Evolutionary conservation across 92 coral and sea anemone species (phyloP).

Genomic region (Montipora capitata): DNA sequence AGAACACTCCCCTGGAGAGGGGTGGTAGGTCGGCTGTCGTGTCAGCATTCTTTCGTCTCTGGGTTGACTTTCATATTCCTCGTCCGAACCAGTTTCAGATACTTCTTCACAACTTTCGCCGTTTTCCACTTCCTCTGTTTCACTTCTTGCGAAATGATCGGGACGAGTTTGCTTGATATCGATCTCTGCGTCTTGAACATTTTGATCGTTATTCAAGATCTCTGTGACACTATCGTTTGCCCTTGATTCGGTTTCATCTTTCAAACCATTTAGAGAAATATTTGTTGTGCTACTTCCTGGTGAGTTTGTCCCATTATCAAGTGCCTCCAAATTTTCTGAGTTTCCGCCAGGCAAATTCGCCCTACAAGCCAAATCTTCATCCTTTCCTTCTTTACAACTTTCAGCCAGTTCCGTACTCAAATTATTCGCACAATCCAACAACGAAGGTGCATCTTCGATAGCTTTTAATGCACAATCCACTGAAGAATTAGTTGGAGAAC

Average conservation of each 20-base stretch:
- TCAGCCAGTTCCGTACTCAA: not conserved
- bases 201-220: not conserved
- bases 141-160: not conserved
- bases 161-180: not conserved
- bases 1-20: constrained; percentile 85
- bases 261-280: not conserved
- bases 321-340: not conserved
- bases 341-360: constrained; percentile 2
- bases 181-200: not conserved
- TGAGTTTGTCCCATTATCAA: not conserved
- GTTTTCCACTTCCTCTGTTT: not conserved
- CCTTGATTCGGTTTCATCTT: not conserved
- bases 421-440: constrained; percentile 7
- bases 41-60: constrained; percentile 38
- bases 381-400: constrained; percentile 2
- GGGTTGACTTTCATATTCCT: constrained; percentile 6
- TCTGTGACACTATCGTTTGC: not conserved
- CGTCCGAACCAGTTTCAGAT: constrained; percentile 22
- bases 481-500: not conserved
- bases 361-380: not conserved
- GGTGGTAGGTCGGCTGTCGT: constrained; percentile 64
- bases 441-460: not conserved
- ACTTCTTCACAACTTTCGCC: not conserved
- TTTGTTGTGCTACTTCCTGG: not conserved
- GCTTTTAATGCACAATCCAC: not conserved